A percentile compares a stretch with the other conserved stretches of the same genome.
Evolutionary conservation across 2,113 vertebrate genomes (phyloP).

Genomic region (Mirounga angustirostris): DNA sequence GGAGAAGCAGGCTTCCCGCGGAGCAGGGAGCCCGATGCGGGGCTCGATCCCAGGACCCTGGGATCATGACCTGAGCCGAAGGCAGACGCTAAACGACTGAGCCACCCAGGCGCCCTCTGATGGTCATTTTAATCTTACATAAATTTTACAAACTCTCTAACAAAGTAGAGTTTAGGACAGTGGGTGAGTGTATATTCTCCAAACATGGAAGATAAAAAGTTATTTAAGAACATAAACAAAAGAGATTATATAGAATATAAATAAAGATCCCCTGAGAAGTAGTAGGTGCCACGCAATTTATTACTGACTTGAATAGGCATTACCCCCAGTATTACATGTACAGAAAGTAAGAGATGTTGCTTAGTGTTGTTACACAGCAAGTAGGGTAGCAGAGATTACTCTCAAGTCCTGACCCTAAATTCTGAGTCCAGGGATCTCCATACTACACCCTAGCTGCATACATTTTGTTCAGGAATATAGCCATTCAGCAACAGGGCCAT

Average conservation of each 20-base stretch:
- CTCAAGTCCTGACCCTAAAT: background rate
- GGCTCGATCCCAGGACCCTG: no score
- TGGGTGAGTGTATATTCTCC: background rate
- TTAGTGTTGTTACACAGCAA: background rate
- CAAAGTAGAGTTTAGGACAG: background rate
- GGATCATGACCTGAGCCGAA: no score
- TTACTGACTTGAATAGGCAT: background rate
- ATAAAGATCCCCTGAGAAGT: background rate
- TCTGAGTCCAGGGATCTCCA: background rate
- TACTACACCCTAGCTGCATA: background rate
- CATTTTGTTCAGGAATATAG: background rate
- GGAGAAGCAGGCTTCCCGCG: no score
- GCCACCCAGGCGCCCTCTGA: background rate
- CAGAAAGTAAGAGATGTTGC: background rate
- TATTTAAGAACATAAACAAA: background rate
- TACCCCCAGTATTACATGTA: background rate
- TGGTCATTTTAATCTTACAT: slow-evolving; percentile 25
- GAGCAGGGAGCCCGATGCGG: no score
- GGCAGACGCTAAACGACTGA: no score
- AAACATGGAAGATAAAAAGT: slow-evolving; percentile 1
- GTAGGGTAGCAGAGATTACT: background rate
- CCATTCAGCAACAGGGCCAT: background rate
- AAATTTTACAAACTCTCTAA: slow-evolving; percentile 37
- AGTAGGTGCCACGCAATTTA: background rate
- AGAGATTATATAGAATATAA: background rate